Conservation (phyloP, 2,888 invertebrate species). For the Acronicta alni region DNA sequence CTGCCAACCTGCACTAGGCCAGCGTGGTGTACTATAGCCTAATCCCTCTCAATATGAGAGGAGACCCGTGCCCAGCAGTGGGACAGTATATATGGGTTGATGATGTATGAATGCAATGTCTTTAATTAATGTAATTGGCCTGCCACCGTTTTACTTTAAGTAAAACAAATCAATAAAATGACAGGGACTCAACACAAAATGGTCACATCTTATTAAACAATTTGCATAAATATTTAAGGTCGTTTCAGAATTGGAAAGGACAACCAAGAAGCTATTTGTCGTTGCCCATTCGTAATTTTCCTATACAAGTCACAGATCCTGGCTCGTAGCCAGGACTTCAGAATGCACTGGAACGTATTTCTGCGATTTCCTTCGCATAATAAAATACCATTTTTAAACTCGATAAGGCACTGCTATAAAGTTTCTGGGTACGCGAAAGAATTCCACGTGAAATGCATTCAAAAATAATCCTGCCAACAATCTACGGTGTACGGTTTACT, state of each 20-base stretch:
- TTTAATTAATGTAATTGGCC: too few species aligned
- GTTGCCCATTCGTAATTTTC: constrained; percentile 30
- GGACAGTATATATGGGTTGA: too few species aligned
- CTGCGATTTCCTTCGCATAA: constrained; percentile 32
- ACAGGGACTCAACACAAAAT: not conserved
- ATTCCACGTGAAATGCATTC: not conserved
- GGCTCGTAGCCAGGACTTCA: constrained; percentile 33
- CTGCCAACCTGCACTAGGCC: too few species aligned
- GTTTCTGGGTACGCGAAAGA: not conserved
- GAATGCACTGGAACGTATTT: constrained; percentile 22
- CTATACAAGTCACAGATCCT: constrained; percentile 27
- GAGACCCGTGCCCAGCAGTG: too few species aligned
- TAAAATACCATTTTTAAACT: constrained; percentile 33
- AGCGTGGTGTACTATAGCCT: too few species aligned
- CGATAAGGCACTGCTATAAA: constrained; percentile 23
- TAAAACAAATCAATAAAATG: too few species aligned
- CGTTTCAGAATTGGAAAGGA: constrained; percentile 32
- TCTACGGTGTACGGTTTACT: too few species aligned
- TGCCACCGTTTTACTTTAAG: too few species aligned
- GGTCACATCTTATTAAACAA: constrained; percentile 3
- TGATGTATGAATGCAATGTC: too few species aligned
- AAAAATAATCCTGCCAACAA: too few species aligned
- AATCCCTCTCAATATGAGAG: too few species aligned
- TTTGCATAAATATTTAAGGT: not conserved
- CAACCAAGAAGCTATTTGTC: constrained; percentile 27